Conservation (phyloP, 2,113 vertebrate species). For the Nycticebus coucang region DNA sequence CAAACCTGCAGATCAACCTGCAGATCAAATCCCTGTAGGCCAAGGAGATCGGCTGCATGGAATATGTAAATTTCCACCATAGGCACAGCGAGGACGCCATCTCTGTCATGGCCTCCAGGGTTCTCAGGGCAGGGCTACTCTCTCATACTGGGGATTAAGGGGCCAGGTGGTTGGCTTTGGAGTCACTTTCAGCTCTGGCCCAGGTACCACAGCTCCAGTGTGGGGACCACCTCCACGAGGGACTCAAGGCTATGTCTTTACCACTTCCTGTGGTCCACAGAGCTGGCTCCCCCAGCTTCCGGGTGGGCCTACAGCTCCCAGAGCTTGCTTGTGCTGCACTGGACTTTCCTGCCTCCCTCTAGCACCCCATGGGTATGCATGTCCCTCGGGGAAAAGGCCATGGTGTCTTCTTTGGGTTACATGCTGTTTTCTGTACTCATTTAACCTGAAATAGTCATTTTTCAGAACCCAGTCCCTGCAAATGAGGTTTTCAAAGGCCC, state of each 20-base stretch:
- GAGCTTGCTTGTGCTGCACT: background rate
- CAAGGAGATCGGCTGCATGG: background rate
- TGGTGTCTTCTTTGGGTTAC: rapidly evolving
- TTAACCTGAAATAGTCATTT: background rate
- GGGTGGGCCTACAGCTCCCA: background rate
- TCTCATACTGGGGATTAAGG: background rate
- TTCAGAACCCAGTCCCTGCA: background rate
- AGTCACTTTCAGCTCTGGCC: background rate
- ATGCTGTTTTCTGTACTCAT: background rate
- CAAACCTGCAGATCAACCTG: background rate
- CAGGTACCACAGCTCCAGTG: background rate
- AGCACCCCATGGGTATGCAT: rapidly evolving
- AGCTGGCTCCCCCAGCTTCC: background rate
- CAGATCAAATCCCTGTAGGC: background rate
- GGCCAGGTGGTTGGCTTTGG: rapidly evolving
- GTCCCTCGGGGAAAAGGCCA: rapidly evolving
- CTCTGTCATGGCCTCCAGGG: rapidly evolving
- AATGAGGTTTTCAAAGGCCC: background rate
- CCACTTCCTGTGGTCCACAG: background rate
- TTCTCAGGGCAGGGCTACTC: too few relatives aligned
- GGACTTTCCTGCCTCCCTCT: rapidly evolving
- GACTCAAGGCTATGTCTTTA: too few relatives aligned
- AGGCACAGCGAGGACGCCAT: background rate
- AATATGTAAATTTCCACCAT: background rate
- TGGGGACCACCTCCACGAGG: background rate